Base-by-base conservation (phyloP, 2,113 vertebrate species). In the Uria aalge region DNA sequence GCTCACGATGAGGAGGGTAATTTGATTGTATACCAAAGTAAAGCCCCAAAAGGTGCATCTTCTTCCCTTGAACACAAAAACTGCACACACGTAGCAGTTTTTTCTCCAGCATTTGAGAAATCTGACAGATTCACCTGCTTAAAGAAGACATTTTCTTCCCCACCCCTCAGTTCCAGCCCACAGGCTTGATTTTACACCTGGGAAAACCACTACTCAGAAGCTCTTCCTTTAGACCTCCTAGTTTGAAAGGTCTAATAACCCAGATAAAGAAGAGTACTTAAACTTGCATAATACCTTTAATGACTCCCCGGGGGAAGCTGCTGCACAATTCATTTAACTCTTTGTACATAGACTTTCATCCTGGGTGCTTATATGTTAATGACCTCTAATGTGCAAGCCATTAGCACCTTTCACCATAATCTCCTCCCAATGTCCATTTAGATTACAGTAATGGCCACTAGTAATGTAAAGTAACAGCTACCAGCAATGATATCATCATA, bases 391-490 rank as follows among this genome's bases (percentile, higher is more conserved):
- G 97, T 91, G 92, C 91, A 78, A 92, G 92, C 94, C 96, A 97
- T 97, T 97, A 97, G 94, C 89, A 97, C 96, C 97, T 97, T 97
- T 97, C 96, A 95, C 97, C 95, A 97, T 97, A 97, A 97, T 97
- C 96, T 97, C 81, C 95, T 96, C 97, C 96, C 92, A 95, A 79
- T 85, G 97, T 97, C 96, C 95, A 97, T 97, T 96, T 97, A 95
- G 95, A 97, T 95, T 97, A 95, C 92, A 92, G 89, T 97, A 97
- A 97, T 96, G 89, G 95, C 91, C 94, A 90, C 91, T 62, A 88
- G 94, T 96, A 97, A 96, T 94, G 94, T 63, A 91, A 80, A 96
- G 95, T 95, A 96, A 93, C 48, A 5, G 94, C 89, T 90, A 91
- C 84, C 77, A 95, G 84, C 84, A 92, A 97, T 97, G 96, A 97